phyloP scores from a whole-genome alignment of 2,888 invertebrate genomes.

The Prenolepis imparis region DNA sequence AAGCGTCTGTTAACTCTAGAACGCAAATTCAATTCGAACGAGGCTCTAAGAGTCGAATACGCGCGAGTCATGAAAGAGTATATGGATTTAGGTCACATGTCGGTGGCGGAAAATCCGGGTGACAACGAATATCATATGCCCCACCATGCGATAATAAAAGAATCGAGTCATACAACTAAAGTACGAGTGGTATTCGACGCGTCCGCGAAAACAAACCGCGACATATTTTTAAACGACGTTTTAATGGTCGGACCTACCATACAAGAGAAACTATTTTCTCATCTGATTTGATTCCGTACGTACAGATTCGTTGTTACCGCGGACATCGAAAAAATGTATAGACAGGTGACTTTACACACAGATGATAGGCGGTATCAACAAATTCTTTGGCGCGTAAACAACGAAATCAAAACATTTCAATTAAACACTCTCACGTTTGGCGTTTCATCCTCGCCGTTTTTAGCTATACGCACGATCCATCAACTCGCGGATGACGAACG shows the following conservation, averaged over 20 bases:
- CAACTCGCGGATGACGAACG: background rate
- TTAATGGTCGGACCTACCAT: constrained; percentile 32
- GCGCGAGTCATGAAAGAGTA: constrained; percentile 59
- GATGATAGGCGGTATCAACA: constrained; percentile 8
- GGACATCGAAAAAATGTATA: constrained; percentile 33
- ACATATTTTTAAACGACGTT: background rate
- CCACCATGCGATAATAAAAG: constrained; percentile 64
- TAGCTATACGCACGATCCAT: background rate
- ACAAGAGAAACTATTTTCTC: constrained; percentile 37
- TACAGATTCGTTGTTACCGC: background rate
- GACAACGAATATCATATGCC: constrained; percentile 62
- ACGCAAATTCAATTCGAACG: constrained; percentile 38
- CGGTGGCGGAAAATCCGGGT: constrained; percentile 18
- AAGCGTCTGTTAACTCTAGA: constrained; percentile 49
- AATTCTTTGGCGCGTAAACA: constrained; percentile 28
- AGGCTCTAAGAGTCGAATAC: constrained; percentile 56
- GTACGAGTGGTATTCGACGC: constrained; percentile 58
- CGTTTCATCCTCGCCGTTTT: background rate
- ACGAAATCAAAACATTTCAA: constrained; percentile 15
- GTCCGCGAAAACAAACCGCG: background rate
- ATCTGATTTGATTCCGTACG: constrained; percentile 36
- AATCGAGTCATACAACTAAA: constrained; percentile 54
- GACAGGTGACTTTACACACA: background rate
- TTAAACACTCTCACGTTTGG: constrained; percentile 50
- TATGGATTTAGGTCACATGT: constrained; percentile 58